Conservation (phyloP, 2,113 vertebrate species). For the Prunella fulvescens region DNA sequence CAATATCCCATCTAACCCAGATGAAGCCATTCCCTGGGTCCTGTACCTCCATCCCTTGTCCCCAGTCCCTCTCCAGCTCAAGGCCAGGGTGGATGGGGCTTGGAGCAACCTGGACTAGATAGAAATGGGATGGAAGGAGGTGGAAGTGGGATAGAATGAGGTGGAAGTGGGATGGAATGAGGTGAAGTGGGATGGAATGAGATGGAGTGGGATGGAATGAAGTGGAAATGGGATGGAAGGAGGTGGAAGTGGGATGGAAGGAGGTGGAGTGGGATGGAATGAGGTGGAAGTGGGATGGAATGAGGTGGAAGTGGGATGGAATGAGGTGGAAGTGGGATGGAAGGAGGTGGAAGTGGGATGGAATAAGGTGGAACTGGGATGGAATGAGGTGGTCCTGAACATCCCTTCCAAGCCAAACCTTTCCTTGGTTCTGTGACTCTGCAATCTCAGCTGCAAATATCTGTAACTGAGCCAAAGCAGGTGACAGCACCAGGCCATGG, state of each 20-base stretch:
- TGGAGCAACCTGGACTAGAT: neutral
- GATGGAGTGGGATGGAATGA: too few species aligned
- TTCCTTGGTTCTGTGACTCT: neutral
- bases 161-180: too few species aligned
- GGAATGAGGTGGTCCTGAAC: neutral
- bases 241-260: neutral
- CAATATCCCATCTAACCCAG: too few species aligned
- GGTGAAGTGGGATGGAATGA: too few species aligned
- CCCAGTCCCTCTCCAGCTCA: neutral
- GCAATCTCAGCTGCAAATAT: rapidly evolving
- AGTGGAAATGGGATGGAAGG: neutral
- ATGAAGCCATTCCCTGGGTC: neutral
- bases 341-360: neutral
- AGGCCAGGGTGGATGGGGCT: neutral
- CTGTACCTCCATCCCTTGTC: neutral
- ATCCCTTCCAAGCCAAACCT: neutral
- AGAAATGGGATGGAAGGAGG: neutral
- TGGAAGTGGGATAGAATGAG: neutral
- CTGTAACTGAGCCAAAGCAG: neutral
- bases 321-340: neutral
- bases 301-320: too few species aligned
- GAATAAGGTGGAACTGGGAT: neutral
- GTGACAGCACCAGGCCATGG: neutral
- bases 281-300: too few species aligned
- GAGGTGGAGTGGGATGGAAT: neutral